Evolutionary conservation across 2,113 vertebrate genomes (phyloP), one percentile per base, ranked within the genome.

Genomic region (Silurus asotus): DNA sequence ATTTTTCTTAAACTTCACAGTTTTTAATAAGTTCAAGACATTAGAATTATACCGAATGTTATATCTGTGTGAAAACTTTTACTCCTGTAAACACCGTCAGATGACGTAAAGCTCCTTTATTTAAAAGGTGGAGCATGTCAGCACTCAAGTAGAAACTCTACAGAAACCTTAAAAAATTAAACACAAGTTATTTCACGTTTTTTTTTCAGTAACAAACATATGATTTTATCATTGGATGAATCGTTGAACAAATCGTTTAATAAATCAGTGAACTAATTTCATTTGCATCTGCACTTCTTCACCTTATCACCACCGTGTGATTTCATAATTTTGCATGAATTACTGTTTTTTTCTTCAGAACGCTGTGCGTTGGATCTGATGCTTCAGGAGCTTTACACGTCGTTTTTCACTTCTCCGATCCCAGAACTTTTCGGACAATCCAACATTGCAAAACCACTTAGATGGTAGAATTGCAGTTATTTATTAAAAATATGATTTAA

Each of bases 321-420:
- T 45, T 13, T 23, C 23, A 56, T 78, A 17, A 14, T 25, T 80
- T 48, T 80, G 7, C 19, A 48, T 61, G 20, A 11, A 48, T 80
- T 17, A 61, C 15, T 77, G 7, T 28, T 55, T 37, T n/a, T 78
- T 28, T 78, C 55, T 78, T 78, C 56, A 80, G 55, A 61, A 23
- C 55, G n/a, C 56, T 69, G 64, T n/a, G 64, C 72, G 51, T 25
- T 58, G 37, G 17, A 58, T 37, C 55, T 70, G 65, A 15, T 45
- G 65, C 67, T 83, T 70, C 55, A 56, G 81, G 51, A 45, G 25
- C 20, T 53, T 78, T 19, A 78, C 7, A 61, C 82, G n/a, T 59
- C 55, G 83, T 15, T 13, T 62, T 8, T 61, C 28, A 53, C 15
- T 8, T 48, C 11, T 79, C 51, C 17, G 17, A 19, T 48, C 45